Percentiles rank a stretch among this genome's conserved stretches.
Evolutionary conservation across 2,888 invertebrate genomes (phyloP).

Genomic region (Pollenia amentaria): DNA sequence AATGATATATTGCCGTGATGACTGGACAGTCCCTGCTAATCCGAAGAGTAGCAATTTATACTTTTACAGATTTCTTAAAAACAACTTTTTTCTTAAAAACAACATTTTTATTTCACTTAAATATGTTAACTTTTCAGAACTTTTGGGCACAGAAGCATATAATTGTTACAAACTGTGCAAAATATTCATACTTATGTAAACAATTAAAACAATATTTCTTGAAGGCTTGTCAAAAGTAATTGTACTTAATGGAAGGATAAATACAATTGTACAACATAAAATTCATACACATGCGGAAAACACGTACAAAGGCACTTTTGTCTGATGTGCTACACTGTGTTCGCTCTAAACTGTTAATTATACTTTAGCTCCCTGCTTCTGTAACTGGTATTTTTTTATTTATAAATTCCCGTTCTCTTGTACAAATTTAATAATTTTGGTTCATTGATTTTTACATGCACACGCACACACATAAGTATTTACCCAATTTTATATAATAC

Average conservation of each 20-base stretch:
- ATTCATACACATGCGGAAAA: too few species aligned
- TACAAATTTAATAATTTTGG: constrained; percentile 28
- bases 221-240: constrained; percentile 57
- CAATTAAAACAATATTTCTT: constrained; percentile 52
- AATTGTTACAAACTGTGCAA: background rate
- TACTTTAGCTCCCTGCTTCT: background rate
- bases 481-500: background rate
- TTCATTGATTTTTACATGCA: constrained; percentile 44
- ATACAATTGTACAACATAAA: constrained; percentile 1
- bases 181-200: constrained; percentile 16
- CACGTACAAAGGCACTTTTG: too few species aligned
- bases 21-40: too few species aligned
- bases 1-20: too few species aligned
- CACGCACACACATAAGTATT: background rate
- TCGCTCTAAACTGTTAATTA: background rate
- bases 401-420: background rate
- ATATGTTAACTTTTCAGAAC: too few species aligned
- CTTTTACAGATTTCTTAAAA: too few species aligned
- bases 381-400: background rate
- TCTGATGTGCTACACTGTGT: background rate
- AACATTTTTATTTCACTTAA: too few species aligned
- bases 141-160: too few species aligned
- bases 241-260: constrained; percentile 47
- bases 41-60: too few species aligned
- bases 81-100: too few species aligned